Conservation (phyloP, 1,140 invertebrate species). For the Batillaria attramentaria region DNA sequence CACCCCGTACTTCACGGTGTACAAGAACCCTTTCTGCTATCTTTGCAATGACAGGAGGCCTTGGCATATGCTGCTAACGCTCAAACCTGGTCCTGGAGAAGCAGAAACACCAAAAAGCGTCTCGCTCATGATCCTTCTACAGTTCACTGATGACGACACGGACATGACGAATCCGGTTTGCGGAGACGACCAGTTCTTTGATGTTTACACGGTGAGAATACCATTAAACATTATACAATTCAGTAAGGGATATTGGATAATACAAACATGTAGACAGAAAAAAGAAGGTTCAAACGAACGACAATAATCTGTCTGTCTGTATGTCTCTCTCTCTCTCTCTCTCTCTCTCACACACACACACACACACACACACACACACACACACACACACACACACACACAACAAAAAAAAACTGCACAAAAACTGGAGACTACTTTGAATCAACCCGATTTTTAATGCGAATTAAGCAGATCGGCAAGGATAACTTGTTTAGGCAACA, state of each 20-base stretch:
- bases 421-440: too few species aligned
- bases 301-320: too few species aligned
- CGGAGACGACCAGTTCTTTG: neutral
- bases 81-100: neutral
- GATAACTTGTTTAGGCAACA: too few species aligned
- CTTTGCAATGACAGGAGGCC: too few species aligned
- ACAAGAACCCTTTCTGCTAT: constrained; percentile 22
- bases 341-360: too few species aligned
- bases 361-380: too few species aligned
- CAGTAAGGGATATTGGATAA: neutral
- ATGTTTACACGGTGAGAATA: neutral
- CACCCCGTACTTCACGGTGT: neutral
- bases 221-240: neutral
- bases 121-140: neutral
- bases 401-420: too few species aligned
- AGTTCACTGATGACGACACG: neutral
- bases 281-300: neutral
- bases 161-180: neutral
- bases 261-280: neutral
- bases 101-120: neutral
- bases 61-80: too few species aligned
- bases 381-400: too few species aligned
- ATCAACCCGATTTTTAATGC: too few species aligned
- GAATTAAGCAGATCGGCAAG: too few species aligned
- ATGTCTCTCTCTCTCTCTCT: too few species aligned